Conservation (phyloP, 2,113 vertebrate genomes). For the Plecturocebus donacophilus region DNA sequence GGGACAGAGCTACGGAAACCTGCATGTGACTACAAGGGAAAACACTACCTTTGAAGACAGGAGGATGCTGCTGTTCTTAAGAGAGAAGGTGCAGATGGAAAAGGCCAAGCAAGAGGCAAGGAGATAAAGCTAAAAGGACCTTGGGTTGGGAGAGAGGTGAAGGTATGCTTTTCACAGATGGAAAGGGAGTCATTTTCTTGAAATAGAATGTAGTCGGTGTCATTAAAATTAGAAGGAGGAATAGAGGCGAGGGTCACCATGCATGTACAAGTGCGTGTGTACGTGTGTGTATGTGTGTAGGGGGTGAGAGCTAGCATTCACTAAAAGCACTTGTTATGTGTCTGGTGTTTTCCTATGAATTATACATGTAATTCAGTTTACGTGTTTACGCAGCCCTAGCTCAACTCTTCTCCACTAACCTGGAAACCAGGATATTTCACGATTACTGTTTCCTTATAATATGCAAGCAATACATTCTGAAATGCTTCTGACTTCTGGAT, state of each 20-base stretch:
- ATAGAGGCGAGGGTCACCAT: neutral
- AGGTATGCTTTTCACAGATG: rapidly evolving
- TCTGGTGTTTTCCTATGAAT: neutral
- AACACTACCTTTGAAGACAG: neutral
- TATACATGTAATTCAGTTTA: neutral
- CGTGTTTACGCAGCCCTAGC: neutral
- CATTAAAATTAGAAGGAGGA: too few species aligned
- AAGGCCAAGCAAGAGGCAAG: neutral
- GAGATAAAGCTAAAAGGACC: neutral
- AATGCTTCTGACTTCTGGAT: neutral
- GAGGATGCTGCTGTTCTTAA: neutral
- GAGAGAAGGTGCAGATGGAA: neutral
- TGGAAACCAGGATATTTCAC: too few species aligned
- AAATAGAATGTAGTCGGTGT: neutral
- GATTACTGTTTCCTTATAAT: neutral
- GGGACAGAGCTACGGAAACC: neutral
- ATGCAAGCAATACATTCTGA: neutral
- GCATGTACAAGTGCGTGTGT: neutral
- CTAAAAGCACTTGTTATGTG: neutral
- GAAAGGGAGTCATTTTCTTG: neutral
- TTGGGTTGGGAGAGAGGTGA: neutral
- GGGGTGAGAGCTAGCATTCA: neutral
- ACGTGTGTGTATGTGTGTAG: neutral
- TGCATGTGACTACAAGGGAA: neutral
- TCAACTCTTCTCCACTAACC: neutral